phyloP scores from a whole-genome alignment of 2,797 vertebrate genomes.

The Simalia tracyae region DNA sequence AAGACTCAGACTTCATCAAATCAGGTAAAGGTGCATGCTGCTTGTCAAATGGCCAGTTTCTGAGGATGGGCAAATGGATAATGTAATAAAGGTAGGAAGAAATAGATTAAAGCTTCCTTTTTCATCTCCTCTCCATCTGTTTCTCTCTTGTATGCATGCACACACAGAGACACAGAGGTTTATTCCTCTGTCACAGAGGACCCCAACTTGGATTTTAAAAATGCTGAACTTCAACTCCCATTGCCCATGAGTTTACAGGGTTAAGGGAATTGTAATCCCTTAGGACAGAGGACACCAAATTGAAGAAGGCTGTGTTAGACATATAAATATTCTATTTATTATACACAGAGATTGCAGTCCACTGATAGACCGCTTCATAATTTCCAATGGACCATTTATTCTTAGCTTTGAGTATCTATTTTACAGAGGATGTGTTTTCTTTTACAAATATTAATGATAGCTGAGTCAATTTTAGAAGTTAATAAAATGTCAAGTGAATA shows the following conservation, averaged over 20 bases:
- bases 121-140: not conserved
- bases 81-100: not conserved
- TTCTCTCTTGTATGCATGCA: not conserved
- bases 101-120: not conserved
- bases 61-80: not conserved
- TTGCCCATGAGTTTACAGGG: not conserved
- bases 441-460: not conserved
- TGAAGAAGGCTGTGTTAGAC: not conserved
- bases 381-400: not conserved
- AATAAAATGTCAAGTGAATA: not conserved
- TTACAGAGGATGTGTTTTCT: not conserved
- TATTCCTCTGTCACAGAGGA: not conserved
- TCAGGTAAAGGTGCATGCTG: conserved; percentile 71
- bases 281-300: not conserved
- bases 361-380: not conserved
- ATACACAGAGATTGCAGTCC: not conserved
- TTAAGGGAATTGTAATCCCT: not conserved
- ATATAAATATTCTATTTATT: not conserved
- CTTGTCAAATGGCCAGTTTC: not conserved
- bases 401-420: not conserved
- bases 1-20: conserved; percentile 53
- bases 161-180: not conserved
- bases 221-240: not conserved
- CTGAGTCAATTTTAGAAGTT: not conserved
- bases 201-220: not conserved